These are phyloP conservation scores for Poeciliopsis turneri DNA, from an alignment of 2,797 vertebrate species.

Conservation along the genomic window DNA sequence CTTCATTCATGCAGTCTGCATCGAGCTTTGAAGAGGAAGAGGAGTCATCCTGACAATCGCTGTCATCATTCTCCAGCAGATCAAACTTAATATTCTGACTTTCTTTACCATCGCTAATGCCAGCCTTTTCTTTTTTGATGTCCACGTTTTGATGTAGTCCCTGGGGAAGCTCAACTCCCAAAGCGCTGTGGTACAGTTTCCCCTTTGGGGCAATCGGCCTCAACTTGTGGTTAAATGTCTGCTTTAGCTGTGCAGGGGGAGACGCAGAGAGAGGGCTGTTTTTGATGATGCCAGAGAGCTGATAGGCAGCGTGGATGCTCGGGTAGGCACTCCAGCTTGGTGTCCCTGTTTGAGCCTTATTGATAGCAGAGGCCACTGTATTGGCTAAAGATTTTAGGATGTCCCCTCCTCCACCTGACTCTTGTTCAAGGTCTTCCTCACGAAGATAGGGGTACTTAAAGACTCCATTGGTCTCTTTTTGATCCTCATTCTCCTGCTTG, in stretches of 20 bases:
- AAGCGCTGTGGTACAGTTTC: slow-evolving; percentile 82
- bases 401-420: slow-evolving; percentile 93
- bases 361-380: slow-evolving; percentile 98
- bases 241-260: slow-evolving; percentile 90
- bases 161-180: slow-evolving; percentile 80
- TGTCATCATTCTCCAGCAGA: slow-evolving; percentile 84
- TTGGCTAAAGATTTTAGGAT: slow-evolving; percentile 99
- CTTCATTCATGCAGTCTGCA: slow-evolving; percentile 81
- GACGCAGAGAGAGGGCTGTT: slow-evolving; percentile 85
- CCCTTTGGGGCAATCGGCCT: slow-evolving; percentile 96
- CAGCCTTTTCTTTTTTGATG: slow-evolving; percentile 91
- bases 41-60: slow-evolving; percentile 86
- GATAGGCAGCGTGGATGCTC: slow-evolving; percentile 98
- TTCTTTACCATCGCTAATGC: slow-evolving; percentile 82
- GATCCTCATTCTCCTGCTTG: slow-evolving; percentile 85
- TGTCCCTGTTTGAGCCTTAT: slow-evolving; percentile 98
- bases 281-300: slow-evolving; percentile 94
- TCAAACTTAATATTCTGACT: slow-evolving; percentile 83
- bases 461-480: slow-evolving; percentile 86
- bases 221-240: slow-evolving; percentile 91
- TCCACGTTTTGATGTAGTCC: slow-evolving; percentile 84
- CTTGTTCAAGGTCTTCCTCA: slow-evolving; percentile 97
- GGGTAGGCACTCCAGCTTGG: slow-evolving; percentile 99
- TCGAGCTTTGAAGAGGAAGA: slow-evolving; percentile 87
- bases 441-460: slow-evolving; percentile 98